Conservation (phyloP, 2,888 invertebrate genomes). For the Drosophila prolongata region DNA sequence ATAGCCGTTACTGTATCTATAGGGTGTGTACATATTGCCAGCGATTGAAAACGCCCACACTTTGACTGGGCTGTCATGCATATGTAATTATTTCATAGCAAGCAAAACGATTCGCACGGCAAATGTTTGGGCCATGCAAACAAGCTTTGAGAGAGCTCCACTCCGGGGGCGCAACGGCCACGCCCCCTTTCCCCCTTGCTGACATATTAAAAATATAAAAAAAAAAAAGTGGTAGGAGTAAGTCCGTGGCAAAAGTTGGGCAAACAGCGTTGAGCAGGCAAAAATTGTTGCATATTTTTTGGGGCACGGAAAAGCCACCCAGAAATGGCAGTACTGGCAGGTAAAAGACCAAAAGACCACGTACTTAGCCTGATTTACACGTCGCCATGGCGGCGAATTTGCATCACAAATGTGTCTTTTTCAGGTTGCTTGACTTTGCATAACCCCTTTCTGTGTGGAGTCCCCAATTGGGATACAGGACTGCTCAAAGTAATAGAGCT, state of each 20-base stretch:
- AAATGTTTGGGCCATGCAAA: constrained; percentile 72
- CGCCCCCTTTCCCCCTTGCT: constrained; percentile 3
- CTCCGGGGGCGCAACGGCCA: constrained; percentile 4
- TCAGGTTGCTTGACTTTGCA: constrained; percentile 80
- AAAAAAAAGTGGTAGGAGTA: not conserved
- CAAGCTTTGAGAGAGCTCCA: constrained; percentile 67
- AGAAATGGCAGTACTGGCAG: constrained; percentile 48
- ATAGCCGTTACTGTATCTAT: constrained; percentile 1
- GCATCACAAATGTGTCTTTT: constrained; percentile 80
- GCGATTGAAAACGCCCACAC: constrained; percentile 67
- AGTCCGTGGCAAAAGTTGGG: constrained; percentile 30
- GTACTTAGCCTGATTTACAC: constrained; percentile 80
- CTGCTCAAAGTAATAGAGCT: constrained; percentile 54
- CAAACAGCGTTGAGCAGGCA: constrained; percentile 57
- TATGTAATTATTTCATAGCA: constrained; percentile 73
- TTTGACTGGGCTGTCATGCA: constrained; percentile 70
- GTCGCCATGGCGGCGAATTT: constrained; percentile 72
- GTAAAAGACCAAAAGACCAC: constrained; percentile 76
- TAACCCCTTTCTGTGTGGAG: constrained; percentile 69
- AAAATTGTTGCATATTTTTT: constrained; percentile 74
- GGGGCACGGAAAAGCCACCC: constrained; percentile 7
- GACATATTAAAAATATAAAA: constrained; percentile 29
- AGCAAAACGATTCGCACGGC: constrained; percentile 65
- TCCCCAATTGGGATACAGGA: constrained; percentile 12
- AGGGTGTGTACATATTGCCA: constrained; percentile 17